These are phyloP conservation scores for Tipula vernalis DNA, from an alignment of 2,888 invertebrate species.

Conservation along the genomic window DNA sequence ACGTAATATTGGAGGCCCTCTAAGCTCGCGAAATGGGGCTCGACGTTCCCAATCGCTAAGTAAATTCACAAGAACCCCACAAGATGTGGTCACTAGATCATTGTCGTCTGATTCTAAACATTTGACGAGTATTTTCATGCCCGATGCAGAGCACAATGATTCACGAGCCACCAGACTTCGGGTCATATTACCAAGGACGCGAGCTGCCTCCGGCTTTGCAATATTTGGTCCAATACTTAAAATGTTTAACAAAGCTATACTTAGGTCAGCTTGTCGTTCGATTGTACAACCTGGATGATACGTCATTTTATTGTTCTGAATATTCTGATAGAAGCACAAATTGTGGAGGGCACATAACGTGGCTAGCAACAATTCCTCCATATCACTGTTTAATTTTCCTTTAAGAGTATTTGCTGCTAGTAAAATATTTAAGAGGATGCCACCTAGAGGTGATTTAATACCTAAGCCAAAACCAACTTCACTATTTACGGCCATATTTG, in stretches of 20 bases:
- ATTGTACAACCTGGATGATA: slow-evolving; percentile 25
- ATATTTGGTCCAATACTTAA: slow-evolving; percentile 24
- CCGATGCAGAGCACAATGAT: slow-evolving; percentile 53
- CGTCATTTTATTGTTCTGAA: slow-evolving; percentile 25
- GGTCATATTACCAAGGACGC: slow-evolving; percentile 74
- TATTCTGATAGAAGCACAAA: slow-evolving; percentile 57
- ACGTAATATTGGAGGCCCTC: slow-evolving; percentile 40
- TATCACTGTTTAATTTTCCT: slow-evolving; percentile 31
- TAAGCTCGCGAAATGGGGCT: slow-evolving; percentile 38
- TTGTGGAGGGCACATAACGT: slow-evolving; percentile 74
- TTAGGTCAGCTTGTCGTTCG: slow-evolving; percentile 26
- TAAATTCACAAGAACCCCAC: slow-evolving; percentile 74
- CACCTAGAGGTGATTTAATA: slow-evolving; percentile 30
- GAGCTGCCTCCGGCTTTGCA: slow-evolving; percentile 52
- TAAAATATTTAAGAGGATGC: slow-evolving; percentile 33
- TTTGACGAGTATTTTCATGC: slow-evolving; percentile 44
- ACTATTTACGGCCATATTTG: slow-evolving; percentile 69
- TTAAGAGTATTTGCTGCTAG: slow-evolving; percentile 20
- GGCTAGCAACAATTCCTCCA: slow-evolving; percentile 64
- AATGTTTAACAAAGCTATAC: slow-evolving; percentile 24
- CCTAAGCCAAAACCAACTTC: slow-evolving; percentile 58
- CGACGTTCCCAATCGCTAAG: slow-evolving; percentile 46
- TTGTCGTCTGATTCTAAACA: slow-evolving; percentile 47
- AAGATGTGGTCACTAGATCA: slow-evolving; percentile 60
- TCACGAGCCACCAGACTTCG: slow-evolving; percentile 51